Base-by-base conservation (phyloP, 2,888 invertebrate genomes). In the Scaptomyza reducta region DNA sequence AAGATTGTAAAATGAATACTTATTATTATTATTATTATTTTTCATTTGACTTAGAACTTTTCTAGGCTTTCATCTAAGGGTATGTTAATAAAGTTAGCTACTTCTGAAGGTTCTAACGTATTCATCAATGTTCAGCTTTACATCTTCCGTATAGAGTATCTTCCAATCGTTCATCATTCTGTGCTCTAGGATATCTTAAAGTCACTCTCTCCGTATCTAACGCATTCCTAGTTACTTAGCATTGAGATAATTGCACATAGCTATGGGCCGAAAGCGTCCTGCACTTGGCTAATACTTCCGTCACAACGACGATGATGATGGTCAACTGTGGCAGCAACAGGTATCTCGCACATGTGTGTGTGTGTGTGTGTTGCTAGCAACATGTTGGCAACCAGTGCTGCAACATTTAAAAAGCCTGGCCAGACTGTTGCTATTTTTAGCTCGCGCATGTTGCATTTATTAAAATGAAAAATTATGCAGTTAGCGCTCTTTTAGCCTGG, bases 391-490 rank as follows among this genome's bases (percentile, higher is more conserved):
- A 82, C 81, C 69, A 57, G 83, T 64, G 75, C 68, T 63, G 73
- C 82, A 86, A 82, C 82, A 85, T 86, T 85, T 84, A 66, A 66
- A 55, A 66, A 55, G 76, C 62, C 62, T 63, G 58, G 56, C 44
- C 55, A 13, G 29, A 57, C 35, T 25, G 22, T 14, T n/a, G 38
- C 87, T 83, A 87, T 83, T 83, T 83, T 82, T 83, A 83, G 82
- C 45, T 40, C 10, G 40, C 40, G 22, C 60, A 63, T 65, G 66
- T 63, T 84, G 79, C 82, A 77, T 87, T 83, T 82, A 85, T 82
- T 83, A 81, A 85, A 83, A 87, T 86, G 84, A 74, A 78, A 80
- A 69, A 84, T 87, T 87, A 84, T 81, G 68, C 66, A 72, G 77
- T 64, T 70, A 42, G 57, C 70, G 40, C 50, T 16, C 22, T 55